phyloP scores from a whole-genome alignment of 2,888 invertebrate species.

The Pterostichus niger region DNA sequence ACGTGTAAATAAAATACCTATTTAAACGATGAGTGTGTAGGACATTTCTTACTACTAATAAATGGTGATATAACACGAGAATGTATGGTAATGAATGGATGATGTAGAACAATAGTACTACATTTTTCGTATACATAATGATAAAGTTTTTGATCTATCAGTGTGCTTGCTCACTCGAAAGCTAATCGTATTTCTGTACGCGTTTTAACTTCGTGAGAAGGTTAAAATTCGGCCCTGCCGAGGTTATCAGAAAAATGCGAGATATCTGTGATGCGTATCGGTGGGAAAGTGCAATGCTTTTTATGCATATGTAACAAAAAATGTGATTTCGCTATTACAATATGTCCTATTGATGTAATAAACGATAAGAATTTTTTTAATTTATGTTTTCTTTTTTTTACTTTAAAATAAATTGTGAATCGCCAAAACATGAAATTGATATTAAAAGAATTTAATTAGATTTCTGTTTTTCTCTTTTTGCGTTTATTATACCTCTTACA shows the following conservation, averaged over 20 bases:
- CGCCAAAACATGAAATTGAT: slow-evolving; percentile 65
- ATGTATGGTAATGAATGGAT: slow-evolving; percentile 39
- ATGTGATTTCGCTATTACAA: slow-evolving; percentile 75
- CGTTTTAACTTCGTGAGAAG: slow-evolving; percentile 22
- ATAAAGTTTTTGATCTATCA: slow-evolving; percentile 60
- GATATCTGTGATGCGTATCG: slow-evolving; percentile 76
- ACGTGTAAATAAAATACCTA: slow-evolving; percentile 61
- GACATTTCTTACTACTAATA: slow-evolving; percentile 59
- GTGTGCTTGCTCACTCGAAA: slow-evolving; percentile 66
- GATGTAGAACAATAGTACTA: not conserved
- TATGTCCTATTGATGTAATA: slow-evolving; percentile 76
- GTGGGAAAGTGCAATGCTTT: slow-evolving; percentile 77
- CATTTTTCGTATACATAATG: slow-evolving; percentile 60
- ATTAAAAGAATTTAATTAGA: slow-evolving; percentile 66
- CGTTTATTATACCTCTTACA: not conserved
- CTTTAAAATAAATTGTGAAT: slow-evolving; percentile 59
- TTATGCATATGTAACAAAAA: slow-evolving; percentile 72
- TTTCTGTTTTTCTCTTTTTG: slow-evolving; percentile 14
- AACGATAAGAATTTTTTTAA: slow-evolving; percentile 74
- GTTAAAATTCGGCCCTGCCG: not conserved
- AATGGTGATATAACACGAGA: slow-evolving; percentile 59
- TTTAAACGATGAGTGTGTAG: slow-evolving; percentile 62
- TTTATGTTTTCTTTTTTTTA: slow-evolving; percentile 71
- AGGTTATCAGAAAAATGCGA: slow-evolving; percentile 70
- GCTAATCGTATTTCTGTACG: slow-evolving; percentile 51